Conservation (phyloP, 2,113 vertebrate genomes). For the Gadus macrocephalus region DNA sequence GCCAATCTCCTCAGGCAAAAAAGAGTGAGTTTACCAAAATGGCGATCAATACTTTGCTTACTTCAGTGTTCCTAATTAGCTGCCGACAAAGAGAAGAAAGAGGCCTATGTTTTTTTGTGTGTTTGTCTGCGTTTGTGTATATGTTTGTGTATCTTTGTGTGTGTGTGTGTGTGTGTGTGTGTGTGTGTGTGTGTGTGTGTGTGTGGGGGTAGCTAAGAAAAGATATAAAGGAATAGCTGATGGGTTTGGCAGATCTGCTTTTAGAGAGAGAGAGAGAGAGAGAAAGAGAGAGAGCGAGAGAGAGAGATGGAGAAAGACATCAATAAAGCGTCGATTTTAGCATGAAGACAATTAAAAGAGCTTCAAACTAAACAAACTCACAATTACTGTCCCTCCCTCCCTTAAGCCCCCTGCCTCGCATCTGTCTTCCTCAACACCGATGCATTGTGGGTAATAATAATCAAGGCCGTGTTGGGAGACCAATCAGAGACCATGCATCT, state of each 20-base stretch:
- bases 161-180: no score
- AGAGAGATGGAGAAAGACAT: no score
- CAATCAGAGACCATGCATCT: no score
- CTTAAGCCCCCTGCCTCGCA: slow-evolving; percentile 30
- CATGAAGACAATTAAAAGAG: no score
- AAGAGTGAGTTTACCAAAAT: slow-evolving; percentile 74
- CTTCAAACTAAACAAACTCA: slow-evolving; percentile 2
- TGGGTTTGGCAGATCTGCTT: slow-evolving; percentile 41
- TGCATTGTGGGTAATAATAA: no score
- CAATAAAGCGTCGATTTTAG: no score
- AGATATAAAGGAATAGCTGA: slow-evolving; percentile 49
- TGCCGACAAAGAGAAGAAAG: slow-evolving; percentile 67
- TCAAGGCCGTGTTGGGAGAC: no score
- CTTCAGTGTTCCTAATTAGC: slow-evolving; percentile 87
- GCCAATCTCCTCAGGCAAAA: neutral
- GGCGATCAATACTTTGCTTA: slow-evolving; percentile 93
- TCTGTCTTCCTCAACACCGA: slow-evolving; percentile 13
- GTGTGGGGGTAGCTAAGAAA: slow-evolving; percentile 77
- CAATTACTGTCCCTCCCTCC: neutral
- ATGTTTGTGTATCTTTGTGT: slow-evolving; percentile 55
- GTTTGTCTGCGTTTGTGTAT: neutral
- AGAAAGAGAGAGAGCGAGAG: no score
- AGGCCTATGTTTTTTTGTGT: slow-evolving; percentile 48
- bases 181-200: slow-evolving; percentile 24
- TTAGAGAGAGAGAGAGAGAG: slow-evolving; percentile 17